phyloP scores from a whole-genome alignment of 2,113 vertebrate genomes.

The Ursus arctos region DNA sequence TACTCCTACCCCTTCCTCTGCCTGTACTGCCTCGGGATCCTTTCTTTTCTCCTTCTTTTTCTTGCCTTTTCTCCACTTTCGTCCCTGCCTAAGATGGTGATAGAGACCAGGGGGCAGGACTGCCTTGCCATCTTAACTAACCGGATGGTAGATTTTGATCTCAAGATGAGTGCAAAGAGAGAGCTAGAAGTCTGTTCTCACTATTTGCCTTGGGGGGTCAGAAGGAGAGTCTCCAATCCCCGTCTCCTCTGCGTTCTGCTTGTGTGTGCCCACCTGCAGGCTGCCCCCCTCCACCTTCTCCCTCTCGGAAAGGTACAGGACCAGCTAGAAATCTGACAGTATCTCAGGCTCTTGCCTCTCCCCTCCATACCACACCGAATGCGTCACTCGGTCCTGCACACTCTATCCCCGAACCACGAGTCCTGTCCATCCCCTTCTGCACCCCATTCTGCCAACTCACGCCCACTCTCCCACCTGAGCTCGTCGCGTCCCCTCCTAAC shows the following conservation, averaged over 20 bases:
- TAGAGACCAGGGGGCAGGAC: background rate
- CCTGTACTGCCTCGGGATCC: accelerated
- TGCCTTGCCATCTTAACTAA: background rate
- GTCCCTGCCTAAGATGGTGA: background rate
- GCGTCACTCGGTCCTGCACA: too few species aligned
- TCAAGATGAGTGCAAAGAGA: background rate
- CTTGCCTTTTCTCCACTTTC: background rate
- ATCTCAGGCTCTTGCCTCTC: background rate
- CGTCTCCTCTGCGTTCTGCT: accelerated
- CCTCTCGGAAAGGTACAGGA: background rate
- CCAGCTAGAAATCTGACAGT: background rate
- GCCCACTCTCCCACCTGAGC: background rate
- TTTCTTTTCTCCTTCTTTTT: background rate
- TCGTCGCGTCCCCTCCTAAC: background rate
- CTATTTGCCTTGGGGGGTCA: background rate
- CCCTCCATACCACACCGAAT: accelerated
- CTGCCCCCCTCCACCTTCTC: background rate
- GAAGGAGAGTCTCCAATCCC: background rate
- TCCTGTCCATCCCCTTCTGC: too few species aligned
- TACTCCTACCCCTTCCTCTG: background rate
- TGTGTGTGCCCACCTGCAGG: accelerated
- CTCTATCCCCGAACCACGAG: accelerated
- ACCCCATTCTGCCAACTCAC: accelerated
- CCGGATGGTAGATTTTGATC: background rate
- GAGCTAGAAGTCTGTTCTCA: background rate